A percentile compares a stretch with the other conserved stretches of the same genome.
Conservation (phyloP, 2,113 vertebrate species). For the Eulacestoma nigropectus region DNA sequence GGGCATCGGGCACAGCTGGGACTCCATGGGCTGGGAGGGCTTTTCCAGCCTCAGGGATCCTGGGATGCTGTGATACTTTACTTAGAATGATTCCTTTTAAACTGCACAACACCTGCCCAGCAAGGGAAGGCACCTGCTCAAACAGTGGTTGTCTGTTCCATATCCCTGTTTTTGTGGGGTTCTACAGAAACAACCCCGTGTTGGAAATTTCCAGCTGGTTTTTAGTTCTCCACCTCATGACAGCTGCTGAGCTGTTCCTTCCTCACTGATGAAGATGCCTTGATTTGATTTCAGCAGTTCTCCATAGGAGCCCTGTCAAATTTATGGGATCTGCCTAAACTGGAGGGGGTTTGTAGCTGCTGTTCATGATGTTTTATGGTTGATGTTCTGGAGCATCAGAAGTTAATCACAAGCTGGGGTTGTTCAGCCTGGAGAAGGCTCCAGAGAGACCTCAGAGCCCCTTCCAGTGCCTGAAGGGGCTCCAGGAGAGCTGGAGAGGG, state of each 20-base stretch:
- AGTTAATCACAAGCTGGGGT: background rate
- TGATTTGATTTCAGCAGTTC: background rate
- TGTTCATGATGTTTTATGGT: background rate
- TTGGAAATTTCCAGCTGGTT: background rate
- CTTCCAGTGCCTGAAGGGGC: background rate
- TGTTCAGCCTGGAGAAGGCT: background rate
- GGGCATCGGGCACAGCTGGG: rapidly evolving
- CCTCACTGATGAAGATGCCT: background rate
- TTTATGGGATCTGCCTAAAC: background rate
- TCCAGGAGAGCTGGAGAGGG: background rate
- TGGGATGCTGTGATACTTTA: background rate
- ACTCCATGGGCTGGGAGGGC: rapidly evolving
- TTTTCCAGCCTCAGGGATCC: background rate
- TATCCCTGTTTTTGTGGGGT: background rate
- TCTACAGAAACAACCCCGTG: background rate
- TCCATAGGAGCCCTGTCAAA: background rate
- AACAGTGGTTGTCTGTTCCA: background rate
- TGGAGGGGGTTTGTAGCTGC: background rate
- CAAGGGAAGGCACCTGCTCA: background rate
- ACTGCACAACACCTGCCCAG: background rate
- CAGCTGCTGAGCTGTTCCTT: background rate
- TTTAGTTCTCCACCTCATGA: background rate
- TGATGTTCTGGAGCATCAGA: background rate
- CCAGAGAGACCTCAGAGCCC: background rate
- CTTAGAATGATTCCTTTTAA: background rate